Evolutionary conservation across 2,797 vertebrate species (phyloP).

Genomic region (Pangasius djambal): DNA sequence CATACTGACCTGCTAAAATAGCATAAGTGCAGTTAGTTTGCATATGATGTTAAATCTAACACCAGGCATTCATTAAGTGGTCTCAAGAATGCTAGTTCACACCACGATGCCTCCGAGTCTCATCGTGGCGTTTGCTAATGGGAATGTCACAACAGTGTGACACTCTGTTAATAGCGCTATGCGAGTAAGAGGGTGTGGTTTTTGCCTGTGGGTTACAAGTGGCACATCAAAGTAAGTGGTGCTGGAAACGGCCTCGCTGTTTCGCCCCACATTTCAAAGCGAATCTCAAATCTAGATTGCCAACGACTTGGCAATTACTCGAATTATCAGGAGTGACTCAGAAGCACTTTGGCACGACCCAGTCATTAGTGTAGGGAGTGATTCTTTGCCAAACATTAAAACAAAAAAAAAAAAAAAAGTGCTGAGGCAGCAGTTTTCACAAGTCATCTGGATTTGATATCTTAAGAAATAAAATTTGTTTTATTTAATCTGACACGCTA

Average conservation of each 20-base stretch:
- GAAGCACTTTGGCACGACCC: slow-evolving; percentile 43
- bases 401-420: not conserved
- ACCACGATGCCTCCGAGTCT: not conserved
- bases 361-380: slow-evolving; percentile 50
- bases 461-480: not conserved
- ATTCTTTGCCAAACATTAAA: not conserved
- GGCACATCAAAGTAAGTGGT: slow-evolving; percentile 55
- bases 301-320: slow-evolving; percentile 58
- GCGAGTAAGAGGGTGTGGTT: not conserved
- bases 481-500: not conserved
- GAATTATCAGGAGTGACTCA: slow-evolving; percentile 52
- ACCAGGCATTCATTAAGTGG: slow-evolving; percentile 31
- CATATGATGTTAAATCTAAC: slow-evolving; percentile 34
- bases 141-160: slow-evolving; percentile 41
- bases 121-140: slow-evolving; percentile 1
- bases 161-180: not conserved
- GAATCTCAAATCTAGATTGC: slow-evolving; percentile 56
- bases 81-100: slow-evolving; percentile 11
- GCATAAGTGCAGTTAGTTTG: slow-evolving; percentile 19
- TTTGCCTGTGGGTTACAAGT: slow-evolving; percentile 42
- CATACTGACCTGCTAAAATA: slow-evolving; percentile 34
- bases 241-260: slow-evolving; percentile 37
- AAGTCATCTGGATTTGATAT: slow-evolving; percentile 14
- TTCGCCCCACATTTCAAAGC: slow-evolving; percentile 54
- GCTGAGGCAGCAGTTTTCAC: slow-evolving; percentile 5